A percentile compares a stretch with the other conserved stretches of the same genome.
phyloP scores from a whole-genome alignment of 1,140 invertebrate genomes.

The Hydropsyche tenuis region DNA sequence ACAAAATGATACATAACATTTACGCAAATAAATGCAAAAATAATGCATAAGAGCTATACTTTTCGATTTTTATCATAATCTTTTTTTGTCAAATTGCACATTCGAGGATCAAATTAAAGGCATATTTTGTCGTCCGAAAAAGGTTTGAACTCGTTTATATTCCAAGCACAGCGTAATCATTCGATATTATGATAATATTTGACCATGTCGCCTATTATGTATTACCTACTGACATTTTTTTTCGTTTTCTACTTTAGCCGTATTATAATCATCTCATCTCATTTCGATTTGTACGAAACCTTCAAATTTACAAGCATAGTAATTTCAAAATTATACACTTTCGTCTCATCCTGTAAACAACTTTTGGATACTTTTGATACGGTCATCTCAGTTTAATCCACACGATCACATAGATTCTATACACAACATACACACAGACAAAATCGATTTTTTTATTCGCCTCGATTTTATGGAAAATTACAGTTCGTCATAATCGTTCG shows the following conservation, averaged over 20 bases:
- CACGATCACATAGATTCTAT: not conserved
- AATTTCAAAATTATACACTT: constrained; percentile 43
- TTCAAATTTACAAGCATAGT: constrained; percentile 39
- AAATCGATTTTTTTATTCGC: not conserved
- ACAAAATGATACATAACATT: too few species aligned
- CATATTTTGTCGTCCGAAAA: constrained; percentile 2
- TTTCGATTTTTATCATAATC: too few species aligned
- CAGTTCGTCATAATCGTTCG: constrained; percentile 44
- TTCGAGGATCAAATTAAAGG: constrained; percentile 2
- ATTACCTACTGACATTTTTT: constrained; percentile 1
- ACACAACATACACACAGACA: not conserved
- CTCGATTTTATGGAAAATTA: constrained; percentile 47
- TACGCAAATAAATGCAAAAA: too few species aligned
- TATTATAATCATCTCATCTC: constrained; percentile 36
- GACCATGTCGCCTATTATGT: constrained; percentile 42
- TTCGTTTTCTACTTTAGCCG: constrained; percentile 17
- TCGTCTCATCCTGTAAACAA: constrained; percentile 17
- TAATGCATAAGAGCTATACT: too few species aligned
- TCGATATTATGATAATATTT: constrained; percentile 43
- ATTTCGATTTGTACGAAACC: constrained; percentile 40
- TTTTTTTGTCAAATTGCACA: constrained; percentile 16
- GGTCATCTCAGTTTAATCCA: not conserved
- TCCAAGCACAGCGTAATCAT: constrained; percentile 39
- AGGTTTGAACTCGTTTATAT: constrained; percentile 35
- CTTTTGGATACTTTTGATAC: constrained; percentile 12